Evolutionary conservation across 2,797 vertebrate genomes (phyloP).

Genomic region (Thripadectes ignobilis): DNA sequence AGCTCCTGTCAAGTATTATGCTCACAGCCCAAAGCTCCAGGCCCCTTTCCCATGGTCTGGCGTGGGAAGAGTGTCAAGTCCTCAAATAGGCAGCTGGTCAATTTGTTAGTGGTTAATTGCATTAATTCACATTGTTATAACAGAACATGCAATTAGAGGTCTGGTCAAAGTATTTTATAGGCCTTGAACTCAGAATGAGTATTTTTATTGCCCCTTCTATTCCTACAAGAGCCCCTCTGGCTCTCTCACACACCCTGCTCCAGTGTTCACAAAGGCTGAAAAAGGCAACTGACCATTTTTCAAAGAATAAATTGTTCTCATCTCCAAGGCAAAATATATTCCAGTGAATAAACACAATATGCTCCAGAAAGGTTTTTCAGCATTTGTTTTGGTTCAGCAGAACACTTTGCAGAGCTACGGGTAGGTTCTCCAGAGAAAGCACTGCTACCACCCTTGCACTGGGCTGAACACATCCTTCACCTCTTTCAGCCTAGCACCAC

Average conservation of each 20-base stretch:
- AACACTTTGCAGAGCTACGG: not conserved
- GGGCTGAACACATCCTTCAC: not conserved
- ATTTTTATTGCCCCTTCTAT: constrained; percentile 2
- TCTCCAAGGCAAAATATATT: constrained; percentile 54
- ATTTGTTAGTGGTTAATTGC: constrained; percentile 21
- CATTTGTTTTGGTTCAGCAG: not conserved
- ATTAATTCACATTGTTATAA: constrained; percentile 5
- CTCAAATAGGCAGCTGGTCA: not conserved
- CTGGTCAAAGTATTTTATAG: not conserved
- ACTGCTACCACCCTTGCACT: not conserved
- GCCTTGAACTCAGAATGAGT: constrained; percentile 13
- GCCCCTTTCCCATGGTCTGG: not conserved
- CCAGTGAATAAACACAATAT: constrained; percentile 37
- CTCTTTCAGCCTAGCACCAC: not conserved
- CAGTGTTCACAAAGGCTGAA: not conserved
- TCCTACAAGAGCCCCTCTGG: not conserved
- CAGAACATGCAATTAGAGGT: not conserved
- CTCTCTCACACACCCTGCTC: not conserved
- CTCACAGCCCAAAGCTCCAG: not conserved
- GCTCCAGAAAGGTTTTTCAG: constrained; percentile 16
- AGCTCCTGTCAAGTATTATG: not conserved
- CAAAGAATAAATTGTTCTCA: not conserved
- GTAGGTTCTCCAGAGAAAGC: not conserved
- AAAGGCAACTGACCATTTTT: constrained; percentile 15
- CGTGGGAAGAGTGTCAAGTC: not conserved